phyloP scores from a whole-genome alignment of 2,113 vertebrate species.

The Nothocercus julius region DNA sequence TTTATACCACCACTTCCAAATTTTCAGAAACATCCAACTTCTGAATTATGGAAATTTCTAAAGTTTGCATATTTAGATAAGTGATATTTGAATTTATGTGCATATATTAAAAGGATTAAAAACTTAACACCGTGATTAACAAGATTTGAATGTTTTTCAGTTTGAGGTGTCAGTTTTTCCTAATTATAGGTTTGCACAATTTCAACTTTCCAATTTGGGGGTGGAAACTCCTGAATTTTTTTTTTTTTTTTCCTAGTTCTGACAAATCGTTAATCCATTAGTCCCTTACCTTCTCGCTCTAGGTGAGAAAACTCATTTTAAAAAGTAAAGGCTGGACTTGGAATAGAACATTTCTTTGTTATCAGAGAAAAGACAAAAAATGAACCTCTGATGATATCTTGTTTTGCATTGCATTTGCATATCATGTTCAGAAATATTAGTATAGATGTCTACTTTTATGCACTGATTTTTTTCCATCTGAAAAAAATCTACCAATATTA shows the following conservation, averaged over 20 bases:
- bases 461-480: neutral
- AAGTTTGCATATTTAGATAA: neutral
- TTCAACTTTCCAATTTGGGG: neutral
- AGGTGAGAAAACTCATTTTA: neutral
- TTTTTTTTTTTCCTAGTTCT: neutral
- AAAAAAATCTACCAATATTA: neutral
- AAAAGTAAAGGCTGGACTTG: neutral
- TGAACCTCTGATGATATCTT: neutral
- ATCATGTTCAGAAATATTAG: neutral
- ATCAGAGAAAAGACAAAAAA: neutral
- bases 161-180: neutral
- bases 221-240: neutral
- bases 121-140: neutral
- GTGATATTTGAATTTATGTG: neutral
- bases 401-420: neutral
- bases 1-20: neutral
- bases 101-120: neutral
- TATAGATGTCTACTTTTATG: neutral
- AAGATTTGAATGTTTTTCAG: neutral
- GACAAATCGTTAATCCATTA: neutral
- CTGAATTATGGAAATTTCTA: neutral
- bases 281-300: neutral
- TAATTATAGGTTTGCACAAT: neutral
- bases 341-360: neutral
- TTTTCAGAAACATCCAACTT: neutral